Base-by-base conservation (phyloP, 2,113 vertebrate genomes). In the Formicarius rufipectus region DNA sequence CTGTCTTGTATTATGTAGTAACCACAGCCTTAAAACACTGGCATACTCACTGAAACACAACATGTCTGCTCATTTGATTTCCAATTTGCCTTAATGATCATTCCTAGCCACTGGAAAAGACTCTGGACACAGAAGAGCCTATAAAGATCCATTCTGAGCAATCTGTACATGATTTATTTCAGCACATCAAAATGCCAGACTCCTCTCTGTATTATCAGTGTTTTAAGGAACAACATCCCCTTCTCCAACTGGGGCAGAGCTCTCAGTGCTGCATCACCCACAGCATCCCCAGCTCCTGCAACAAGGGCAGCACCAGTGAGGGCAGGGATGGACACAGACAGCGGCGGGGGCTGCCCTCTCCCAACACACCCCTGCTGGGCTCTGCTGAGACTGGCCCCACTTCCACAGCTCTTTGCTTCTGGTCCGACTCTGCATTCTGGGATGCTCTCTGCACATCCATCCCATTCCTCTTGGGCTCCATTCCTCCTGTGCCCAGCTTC, bases 81-180 rank as follows among this genome's bases (percentile, higher is more conserved):
- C 72, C 66, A 72, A 4, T 92, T 90, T 92, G 71, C 62, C 60
- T 75, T 75, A 45, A 71, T 31, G 84, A 89, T 75, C 78, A 73
- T 52, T 90, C 76, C 66, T 73, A 92, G 74, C 67, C 75, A n/a
- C 63, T 35, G 68, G 74, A 95, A 91, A 91, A 91, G 82, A 92
- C 94, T 86, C 88, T 91, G 95, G 95, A 97, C 93, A 68, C 14
- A 25, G 91, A 94, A 78, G 14, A 64, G 53, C 11, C 59, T 17
- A 9, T 37, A 76, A 60, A 49, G 53, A 37, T 23, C 59, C 53
- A 17, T 22, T 78, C 52, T 89, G 94, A 93, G 83, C 81, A 73
- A 79, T 58, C 87, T 88, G 63, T 59, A 49, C 82, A 59, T 35
- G 83, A 90, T 89, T 92, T 25, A 95, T 95, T 89, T 93, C 76